These are phyloP conservation scores for Petrolisthes manimaculis DNA, from an alignment of 2,888 invertebrate species.

Conservation along the genomic window DNA sequence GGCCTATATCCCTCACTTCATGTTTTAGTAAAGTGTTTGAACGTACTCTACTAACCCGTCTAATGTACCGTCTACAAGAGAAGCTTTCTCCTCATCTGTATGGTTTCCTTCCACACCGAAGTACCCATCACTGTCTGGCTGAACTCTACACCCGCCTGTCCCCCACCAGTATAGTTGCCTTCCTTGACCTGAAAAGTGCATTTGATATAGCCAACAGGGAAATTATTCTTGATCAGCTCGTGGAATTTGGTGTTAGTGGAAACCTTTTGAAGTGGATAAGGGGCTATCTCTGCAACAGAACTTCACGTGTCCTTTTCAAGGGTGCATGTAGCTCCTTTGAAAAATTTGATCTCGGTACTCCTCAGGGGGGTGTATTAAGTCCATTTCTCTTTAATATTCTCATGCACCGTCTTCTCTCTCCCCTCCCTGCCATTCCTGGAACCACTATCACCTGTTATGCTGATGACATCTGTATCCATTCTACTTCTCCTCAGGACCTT, in stretches of 20 bases:
- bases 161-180: background rate
- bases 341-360: no score
- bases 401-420: no score
- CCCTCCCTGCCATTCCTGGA: no score
- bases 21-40: background rate
- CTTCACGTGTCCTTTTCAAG: background rate
- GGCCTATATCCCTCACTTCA: background rate
- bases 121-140: no score
- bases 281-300: no score
- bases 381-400: background rate
- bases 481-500: slow-evolving; percentile 7
- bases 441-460: background rate
- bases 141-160: background rate
- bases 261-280: background rate
- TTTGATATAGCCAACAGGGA: background rate
- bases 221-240: slow-evolving; percentile 8
- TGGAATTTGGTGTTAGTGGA: background rate
- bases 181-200: background rate
- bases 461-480: slow-evolving; percentile 1
- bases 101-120: no score
- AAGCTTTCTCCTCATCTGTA: background rate
- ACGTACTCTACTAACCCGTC: background rate
- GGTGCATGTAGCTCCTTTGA: background rate
- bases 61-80: background rate
- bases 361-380: background rate